Evolutionary conservation across 1,140 invertebrate genomes (phyloP).

Genomic region (Ceratoteleas bidentatus): DNA sequence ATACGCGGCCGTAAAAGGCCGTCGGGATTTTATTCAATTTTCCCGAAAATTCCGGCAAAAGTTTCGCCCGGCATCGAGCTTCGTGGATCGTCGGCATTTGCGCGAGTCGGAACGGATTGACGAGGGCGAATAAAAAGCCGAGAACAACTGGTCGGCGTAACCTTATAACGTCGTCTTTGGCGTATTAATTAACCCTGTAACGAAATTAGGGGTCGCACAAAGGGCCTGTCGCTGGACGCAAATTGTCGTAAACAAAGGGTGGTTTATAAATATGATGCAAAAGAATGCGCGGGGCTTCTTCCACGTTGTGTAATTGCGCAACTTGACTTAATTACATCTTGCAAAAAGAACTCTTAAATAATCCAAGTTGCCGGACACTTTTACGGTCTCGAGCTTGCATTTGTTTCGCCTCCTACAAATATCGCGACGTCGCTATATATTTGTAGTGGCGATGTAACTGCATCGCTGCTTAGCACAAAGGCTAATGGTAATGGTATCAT

Average conservation of each 20-base stretch:
- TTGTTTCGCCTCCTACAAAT: conserved; percentile 56
- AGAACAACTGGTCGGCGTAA: conserved; percentile 3
- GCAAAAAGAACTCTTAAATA: conserved; percentile 55
- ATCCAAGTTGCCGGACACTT: conserved; percentile 42
- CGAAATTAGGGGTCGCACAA: conserved; percentile 28
- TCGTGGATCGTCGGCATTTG: too few species aligned
- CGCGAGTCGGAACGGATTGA: too few species aligned
- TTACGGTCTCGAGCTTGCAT: conserved; percentile 50
- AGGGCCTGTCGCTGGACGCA: conserved; percentile 12
- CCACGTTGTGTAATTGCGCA: conserved; percentile 42
- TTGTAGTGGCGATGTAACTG: conserved; percentile 35
- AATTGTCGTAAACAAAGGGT: conserved; percentile 20
- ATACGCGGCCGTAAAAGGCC: too few species aligned
- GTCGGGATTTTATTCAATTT: not conserved
- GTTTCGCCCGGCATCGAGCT: too few species aligned
- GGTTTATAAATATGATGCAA: conserved; percentile 41
- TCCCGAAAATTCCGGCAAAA: not conserved
- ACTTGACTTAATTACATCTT: conserved; percentile 58
- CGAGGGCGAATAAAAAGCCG: not conserved
- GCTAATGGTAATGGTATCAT: conserved; percentile 11
- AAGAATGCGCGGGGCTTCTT: conserved; percentile 39
- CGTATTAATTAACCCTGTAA: conserved; percentile 28
- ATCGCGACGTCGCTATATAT: conserved; percentile 19
- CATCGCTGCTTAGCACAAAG: conserved; percentile 5
- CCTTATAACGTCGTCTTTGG: conserved; percentile 7